These are phyloP conservation scores for Druon quercuslanigerum DNA, from an alignment of 1,140 invertebrate species.

Conservation along the genomic window DNA sequence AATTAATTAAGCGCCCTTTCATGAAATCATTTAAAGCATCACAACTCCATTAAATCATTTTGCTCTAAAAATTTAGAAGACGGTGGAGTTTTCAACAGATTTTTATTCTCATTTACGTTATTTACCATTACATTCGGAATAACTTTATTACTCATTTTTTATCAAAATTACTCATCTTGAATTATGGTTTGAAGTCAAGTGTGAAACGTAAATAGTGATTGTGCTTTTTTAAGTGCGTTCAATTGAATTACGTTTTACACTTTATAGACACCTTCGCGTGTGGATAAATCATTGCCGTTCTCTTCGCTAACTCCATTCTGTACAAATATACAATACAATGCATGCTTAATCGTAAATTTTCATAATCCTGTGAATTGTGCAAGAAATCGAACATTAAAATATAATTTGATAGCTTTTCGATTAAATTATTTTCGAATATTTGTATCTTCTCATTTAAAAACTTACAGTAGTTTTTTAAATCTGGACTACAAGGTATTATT, in stretches of 20 bases:
- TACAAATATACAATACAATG: neutral
- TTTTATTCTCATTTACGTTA: too few species aligned
- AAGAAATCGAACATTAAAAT: neutral
- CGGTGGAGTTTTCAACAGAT: too few species aligned
- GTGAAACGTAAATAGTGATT: neutral
- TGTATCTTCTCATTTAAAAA: neutral
- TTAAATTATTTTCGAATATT: neutral
- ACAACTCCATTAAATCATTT: too few species aligned
- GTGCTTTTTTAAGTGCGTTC: neutral
- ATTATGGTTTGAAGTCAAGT: too few species aligned
- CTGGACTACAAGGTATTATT: too few species aligned
- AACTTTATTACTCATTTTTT: too few species aligned
- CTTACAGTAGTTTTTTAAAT: neutral
- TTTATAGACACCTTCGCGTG: neutral
- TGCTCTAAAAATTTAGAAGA: too few species aligned
- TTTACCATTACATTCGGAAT: too few species aligned
- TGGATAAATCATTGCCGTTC: conserved; percentile 2
- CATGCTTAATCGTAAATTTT: neutral
- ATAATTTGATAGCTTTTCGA: neutral
- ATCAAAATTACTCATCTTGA: too few species aligned
- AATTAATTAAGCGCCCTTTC: too few species aligned
- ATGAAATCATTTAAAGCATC: too few species aligned
- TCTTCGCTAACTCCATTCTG: neutral
- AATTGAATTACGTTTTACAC: conserved; percentile 15
- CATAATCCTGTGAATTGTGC: neutral